phyloP scores from a whole-genome alignment of 2,113 vertebrate genomes.

The Pardalotus punctatus region DNA sequence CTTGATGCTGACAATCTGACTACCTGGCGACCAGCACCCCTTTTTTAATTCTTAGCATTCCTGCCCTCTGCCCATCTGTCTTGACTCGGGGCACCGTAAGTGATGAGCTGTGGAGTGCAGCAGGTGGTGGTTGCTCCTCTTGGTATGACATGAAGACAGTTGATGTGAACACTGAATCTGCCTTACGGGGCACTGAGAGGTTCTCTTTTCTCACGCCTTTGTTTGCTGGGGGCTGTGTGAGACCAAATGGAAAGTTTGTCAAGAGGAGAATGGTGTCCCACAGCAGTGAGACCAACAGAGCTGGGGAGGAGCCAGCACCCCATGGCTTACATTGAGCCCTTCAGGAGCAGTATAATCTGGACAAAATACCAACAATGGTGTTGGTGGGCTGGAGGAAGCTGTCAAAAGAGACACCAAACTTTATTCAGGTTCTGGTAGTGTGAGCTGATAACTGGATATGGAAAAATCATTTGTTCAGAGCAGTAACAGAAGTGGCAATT shows the following conservation, averaged over 20 bases:
- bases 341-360: background rate
- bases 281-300: background rate
- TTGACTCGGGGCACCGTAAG: background rate
- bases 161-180: background rate
- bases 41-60: background rate
- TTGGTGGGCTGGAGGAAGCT: background rate
- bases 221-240: background rate
- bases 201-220: background rate
- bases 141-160: background rate
- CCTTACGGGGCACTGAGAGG: fast-evolving
- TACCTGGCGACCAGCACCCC: background rate
- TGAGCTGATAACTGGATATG: background rate
- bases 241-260: background rate
- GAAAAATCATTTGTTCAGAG: background rate
- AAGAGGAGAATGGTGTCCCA: background rate
- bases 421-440: background rate
- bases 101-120: background rate
- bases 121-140: background rate
- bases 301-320: background rate
- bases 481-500: background rate
- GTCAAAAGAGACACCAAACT: background rate
- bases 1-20: background rate
- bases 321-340: background rate
- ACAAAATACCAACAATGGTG: fast-evolving
- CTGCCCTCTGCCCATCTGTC: background rate